Percentiles rank a stretch among this genome's conserved stretches.
Conservation (phyloP, 2,113 vertebrate species). For the Rhinolophus sinicus region DNA sequence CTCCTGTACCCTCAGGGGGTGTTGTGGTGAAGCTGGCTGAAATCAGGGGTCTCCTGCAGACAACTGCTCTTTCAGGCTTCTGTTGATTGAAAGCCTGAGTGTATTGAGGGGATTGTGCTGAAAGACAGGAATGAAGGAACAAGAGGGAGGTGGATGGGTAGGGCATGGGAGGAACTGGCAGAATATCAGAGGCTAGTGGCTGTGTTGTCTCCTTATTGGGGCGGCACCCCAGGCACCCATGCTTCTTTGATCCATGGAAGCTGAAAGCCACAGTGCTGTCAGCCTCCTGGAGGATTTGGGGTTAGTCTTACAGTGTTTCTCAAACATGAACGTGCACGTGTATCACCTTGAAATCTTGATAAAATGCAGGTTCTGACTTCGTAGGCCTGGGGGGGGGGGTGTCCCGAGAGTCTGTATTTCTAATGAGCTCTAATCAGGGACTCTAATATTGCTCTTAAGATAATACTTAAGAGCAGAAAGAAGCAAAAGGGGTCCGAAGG, state of each 20-base stretch:
- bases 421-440: background rate
- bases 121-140: conserved; percentile 11
- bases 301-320: background rate
- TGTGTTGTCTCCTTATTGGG: background rate
- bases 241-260: background rate
- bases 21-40: background rate
- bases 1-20: background rate
- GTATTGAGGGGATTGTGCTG: background rate
- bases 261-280: background rate
- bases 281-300: background rate
- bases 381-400: background rate
- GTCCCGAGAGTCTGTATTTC: background rate
- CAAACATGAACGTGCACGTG: background rate
- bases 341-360: background rate
- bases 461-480: background rate
- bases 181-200: background rate
- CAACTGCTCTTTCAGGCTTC: conserved; percentile 67
- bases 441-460: background rate
- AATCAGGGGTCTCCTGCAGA: background rate
- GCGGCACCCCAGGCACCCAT: background rate
- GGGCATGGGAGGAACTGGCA: background rate
- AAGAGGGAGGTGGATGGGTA: background rate
- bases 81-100: background rate
- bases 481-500: background rate
- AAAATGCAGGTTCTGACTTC: background rate